Conservation (phyloP, 1,140 invertebrate species). For the Drosophila nebulosa region DNA sequence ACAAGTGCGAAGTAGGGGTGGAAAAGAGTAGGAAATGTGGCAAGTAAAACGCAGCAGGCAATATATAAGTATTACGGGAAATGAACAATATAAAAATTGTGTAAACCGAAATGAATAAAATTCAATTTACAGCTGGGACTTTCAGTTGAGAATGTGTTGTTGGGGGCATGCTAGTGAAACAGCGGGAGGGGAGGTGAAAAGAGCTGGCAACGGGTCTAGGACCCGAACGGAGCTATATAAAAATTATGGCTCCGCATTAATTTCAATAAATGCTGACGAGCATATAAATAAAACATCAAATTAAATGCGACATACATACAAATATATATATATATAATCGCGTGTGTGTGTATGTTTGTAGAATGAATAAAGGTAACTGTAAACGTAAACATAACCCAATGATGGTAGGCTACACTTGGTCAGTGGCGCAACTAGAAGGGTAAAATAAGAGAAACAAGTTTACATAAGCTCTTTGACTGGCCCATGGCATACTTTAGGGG, state of each 20-base stretch:
- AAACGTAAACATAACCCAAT: conserved; percentile 1
- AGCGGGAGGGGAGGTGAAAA: neutral
- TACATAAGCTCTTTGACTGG: too few species aligned
- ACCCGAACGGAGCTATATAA: conserved; percentile 4
- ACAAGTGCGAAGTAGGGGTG: neutral
- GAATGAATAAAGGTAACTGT: neutral
- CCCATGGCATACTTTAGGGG: too few species aligned
- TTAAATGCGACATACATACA: conserved; percentile 17
- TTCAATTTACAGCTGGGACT: conserved; percentile 26
- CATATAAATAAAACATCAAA: conserved; percentile 24
- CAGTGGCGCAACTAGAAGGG: too few species aligned
- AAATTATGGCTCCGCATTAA: conserved; percentile 22
- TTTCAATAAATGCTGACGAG: conserved; percentile 28
- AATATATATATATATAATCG: neutral
- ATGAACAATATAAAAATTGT: conserved; percentile 18
- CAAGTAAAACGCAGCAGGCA: conserved; percentile 10
- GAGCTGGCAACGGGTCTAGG: neutral
- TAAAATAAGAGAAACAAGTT: too few species aligned
- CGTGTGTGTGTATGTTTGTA: neutral
- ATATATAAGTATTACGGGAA: conserved; percentile 18
- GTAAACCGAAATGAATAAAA: conserved; percentile 23
- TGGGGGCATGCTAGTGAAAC: neutral
- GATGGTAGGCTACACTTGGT: neutral
- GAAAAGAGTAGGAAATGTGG: neutral
- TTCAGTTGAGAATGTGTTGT: neutral